Evolutionary conservation across 2,888 invertebrate species (phyloP).

Genomic region (Eupeodes luniger): DNA sequence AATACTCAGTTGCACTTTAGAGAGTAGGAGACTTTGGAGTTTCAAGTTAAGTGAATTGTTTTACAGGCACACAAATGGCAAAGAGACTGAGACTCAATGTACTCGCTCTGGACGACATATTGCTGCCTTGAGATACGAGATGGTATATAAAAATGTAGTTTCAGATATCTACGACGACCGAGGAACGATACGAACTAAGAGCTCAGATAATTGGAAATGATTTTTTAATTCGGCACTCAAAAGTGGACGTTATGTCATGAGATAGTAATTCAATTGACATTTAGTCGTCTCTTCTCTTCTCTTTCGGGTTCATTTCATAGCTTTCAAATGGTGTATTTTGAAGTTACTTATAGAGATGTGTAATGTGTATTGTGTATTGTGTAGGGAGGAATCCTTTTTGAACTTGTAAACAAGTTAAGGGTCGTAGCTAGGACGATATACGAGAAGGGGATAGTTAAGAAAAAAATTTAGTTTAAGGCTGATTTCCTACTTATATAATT

Average conservation of each 20-base stretch:
- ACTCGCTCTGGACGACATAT: constrained; percentile 36
- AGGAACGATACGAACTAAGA: constrained; percentile 5
- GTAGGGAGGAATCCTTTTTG: constrained; percentile 12
- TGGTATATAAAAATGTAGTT: neutral
- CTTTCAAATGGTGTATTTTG: neutral
- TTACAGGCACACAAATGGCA: constrained; percentile 6
- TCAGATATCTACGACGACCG: neutral
- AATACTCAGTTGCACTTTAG: constrained; percentile 15
- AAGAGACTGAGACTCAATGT: constrained; percentile 11
- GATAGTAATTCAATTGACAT: constrained; percentile 54
- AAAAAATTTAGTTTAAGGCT: neutral
- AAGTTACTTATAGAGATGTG: neutral
- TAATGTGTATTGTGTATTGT: neutral
- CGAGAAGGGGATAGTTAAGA: neutral
- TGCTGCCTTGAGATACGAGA: constrained; percentile 32
- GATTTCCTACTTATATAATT: no score
- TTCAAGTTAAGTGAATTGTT: constrained; percentile 66
- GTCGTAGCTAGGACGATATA: neutral
- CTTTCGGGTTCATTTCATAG: neutral
- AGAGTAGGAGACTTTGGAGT: neutral
- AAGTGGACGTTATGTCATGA: constrained; percentile 60
- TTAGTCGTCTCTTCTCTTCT: constrained; percentile 1
- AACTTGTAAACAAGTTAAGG: neutral
- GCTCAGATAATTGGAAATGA: constrained; percentile 57
- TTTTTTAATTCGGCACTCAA: constrained; percentile 51